Base-by-base conservation (phyloP, 2,888 invertebrate genomes). In the Tetropium fuscum region DNA sequence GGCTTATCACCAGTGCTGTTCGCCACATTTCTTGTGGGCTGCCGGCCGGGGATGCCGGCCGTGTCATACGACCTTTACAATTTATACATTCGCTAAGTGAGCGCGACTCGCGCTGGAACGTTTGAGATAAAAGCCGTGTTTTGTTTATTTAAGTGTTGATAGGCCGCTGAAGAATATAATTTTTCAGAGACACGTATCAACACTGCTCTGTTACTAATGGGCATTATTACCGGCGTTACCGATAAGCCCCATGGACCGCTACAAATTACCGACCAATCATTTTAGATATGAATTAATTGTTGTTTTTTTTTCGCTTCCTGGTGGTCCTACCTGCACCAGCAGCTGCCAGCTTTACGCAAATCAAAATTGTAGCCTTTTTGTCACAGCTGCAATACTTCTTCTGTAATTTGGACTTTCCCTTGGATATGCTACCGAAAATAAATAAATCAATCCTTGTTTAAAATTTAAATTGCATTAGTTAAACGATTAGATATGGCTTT, bases 61-160 rank as follows among this genome's bases (percentile, higher is more conserved):
- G 57, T 59, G 64, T 63, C 65, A 60, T 65, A 58, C 59, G 62
- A 47, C 47, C 61, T 54, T 53, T 43, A 68, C 63, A 63, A 69
- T 78, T 79, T 78, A 80, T 79, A 73, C 73, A 74, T 77, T 76
- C 69, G 74, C 76, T 79, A 79, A 80, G 76, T 75, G 75, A 74
- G 71, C 68, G 60, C 73, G 79, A 78, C 77, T 75, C 71, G 68
- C 74, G 66, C 70, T 74, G 69, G 69, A 75, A 74, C 76, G 77
- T 77, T 78, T 76, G 73, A 80, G 79, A 80, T 80, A 79, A 80
- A 75, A 77, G 73, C 68, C 76, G 70, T 78, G 78, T 79, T 72
- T 70, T 66, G 68, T 78, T 76, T 74, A 73, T 77, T 77, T 74
- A 73, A 71, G 64, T 68, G 70, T 70, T 71, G 75, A 75, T 74